Base-by-base conservation (phyloP, 2,888 invertebrate genomes). In the Bombylius major region DNA sequence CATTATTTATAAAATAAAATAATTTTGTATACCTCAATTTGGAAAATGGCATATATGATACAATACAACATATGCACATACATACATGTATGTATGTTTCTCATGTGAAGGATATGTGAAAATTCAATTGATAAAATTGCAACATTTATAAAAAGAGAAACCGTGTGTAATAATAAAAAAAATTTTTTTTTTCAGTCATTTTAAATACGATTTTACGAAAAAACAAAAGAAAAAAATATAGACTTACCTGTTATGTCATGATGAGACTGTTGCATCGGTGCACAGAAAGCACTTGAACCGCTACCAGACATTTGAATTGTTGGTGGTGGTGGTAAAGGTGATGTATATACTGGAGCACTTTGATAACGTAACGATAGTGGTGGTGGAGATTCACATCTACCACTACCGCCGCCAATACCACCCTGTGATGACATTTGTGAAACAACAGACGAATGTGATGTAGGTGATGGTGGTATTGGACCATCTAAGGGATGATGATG, bases 271-370 rank as follows among this genome's bases (percentile, higher is more conserved):
- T 61, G 62, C 46, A 69, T 72, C 45, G 74, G 72, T 14, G 73
- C 69, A 66, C 73, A 73, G 57, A 74, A 74, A 44, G 74, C 74
- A 60, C 73, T 73, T 9, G 73, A 66, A 5, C 70, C 71, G 34
- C 69, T 65, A 48, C 70, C 71, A 57, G 64, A 64, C 47, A 58
- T 60, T 9, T 59, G 53, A 50, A 59, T 57, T 45, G 66, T 62
- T 50, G 70, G 60, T 32, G 70, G 66, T 44, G 70, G 70, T 33
- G 55, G 47, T 55, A 56, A 54, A 49, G 57, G 52, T 51, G 55
- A 55, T 47, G 50, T 59, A 56, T 62, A 57, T 45, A 6, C n/a
- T n/a, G 14, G n/a, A 47, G 36, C 55, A 12, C 50, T 47, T 51
- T 51, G 55, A 51, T 51, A 55, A 14, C 55, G 55, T 23, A 47